Percentiles rank a stretch among this genome's conserved stretches.
phyloP scores from a whole-genome alignment of 2,113 vertebrate species.

The Seriola dumerili region DNA sequence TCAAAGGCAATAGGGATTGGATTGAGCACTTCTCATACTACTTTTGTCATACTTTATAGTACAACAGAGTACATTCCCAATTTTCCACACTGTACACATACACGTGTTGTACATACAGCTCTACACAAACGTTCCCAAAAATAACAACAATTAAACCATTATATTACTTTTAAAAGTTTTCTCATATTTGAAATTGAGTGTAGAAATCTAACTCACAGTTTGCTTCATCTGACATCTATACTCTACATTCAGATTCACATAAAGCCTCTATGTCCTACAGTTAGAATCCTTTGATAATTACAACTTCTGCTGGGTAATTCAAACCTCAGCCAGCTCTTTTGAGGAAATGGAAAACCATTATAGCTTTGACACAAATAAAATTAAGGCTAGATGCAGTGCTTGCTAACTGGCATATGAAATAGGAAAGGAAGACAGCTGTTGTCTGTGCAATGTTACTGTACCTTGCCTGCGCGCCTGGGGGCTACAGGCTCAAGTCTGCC shows the following conservation, averaged over 20 bases:
- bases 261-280: background rate
- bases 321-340: conserved; percentile 17
- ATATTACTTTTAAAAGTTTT: background rate
- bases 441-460: conserved; percentile 23
- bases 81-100: background rate
- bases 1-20: conserved; percentile 61
- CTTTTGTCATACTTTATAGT: conserved; percentile 9
- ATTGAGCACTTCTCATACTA: conserved; percentile 22
- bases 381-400: conserved; percentile 14
- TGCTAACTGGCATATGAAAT: conserved; percentile 41
- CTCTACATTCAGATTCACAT: background rate
- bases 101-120: background rate
- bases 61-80: background rate
- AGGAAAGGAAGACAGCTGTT: conserved; percentile 49
- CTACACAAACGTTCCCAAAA: background rate
- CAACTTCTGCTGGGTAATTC: background rate
- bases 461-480: conserved; percentile 53
- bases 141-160: background rate
- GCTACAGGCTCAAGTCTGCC: conserved; percentile 46
- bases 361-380: conserved; percentile 45
- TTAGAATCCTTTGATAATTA: conserved; percentile 9
- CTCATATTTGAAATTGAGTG: background rate
- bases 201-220: background rate
- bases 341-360: conserved; percentile 15
- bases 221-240: background rate